These are phyloP conservation scores for Alouatta palliata DNA, from an alignment of 2,113 vertebrate genomes.

Conservation along the genomic window DNA sequence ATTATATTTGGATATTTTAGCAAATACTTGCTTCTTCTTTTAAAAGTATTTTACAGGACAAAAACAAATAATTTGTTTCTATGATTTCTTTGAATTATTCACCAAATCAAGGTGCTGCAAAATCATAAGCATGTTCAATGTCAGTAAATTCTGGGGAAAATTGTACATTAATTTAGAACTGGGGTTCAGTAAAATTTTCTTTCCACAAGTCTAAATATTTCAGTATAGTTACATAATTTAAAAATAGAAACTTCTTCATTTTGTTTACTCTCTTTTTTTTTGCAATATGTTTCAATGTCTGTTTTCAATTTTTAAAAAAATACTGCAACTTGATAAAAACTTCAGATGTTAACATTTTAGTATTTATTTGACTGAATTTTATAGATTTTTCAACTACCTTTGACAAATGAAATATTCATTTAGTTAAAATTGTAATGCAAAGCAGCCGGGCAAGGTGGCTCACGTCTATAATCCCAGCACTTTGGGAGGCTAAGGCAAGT, in stretches of 20 bases:
- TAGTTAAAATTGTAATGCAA: background rate
- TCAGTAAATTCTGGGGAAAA: background rate
- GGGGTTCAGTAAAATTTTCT: background rate
- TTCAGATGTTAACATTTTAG: background rate
- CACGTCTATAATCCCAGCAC: too few species aligned
- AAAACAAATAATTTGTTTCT: background rate
- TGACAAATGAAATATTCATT: background rate
- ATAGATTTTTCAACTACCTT: background rate
- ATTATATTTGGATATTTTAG: background rate
- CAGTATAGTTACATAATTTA: background rate
- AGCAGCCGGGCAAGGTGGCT: too few species aligned
- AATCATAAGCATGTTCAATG: background rate
- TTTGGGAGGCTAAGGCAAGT: too few species aligned
- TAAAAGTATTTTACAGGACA: background rate
- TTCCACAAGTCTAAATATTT: background rate
- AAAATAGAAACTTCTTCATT: background rate
- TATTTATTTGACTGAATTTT: background rate
- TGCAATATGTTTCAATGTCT: background rate
- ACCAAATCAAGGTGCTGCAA: background rate
- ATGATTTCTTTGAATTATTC: background rate
- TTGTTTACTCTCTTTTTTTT: background rate
- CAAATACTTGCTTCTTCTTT: background rate
- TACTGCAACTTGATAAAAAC: background rate
- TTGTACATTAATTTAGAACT: background rate
- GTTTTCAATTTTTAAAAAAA: background rate